phyloP scores from a whole-genome alignment of 2,113 vertebrate genomes.

The Narcine bancroftii region DNA sequence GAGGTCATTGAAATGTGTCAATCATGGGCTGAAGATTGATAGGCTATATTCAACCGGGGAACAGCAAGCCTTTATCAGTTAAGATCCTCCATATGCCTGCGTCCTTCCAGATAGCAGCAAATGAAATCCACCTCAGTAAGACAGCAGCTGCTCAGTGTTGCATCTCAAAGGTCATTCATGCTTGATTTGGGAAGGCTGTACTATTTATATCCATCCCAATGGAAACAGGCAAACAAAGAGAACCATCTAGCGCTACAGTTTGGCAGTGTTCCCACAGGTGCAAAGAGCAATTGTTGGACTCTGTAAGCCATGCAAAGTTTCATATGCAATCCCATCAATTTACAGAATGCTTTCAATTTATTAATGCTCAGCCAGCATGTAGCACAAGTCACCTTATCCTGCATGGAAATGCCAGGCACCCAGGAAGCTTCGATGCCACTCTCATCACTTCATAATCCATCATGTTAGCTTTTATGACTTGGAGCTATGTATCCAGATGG shows the following conservation, averaged over 20 bases:
- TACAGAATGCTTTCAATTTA: not conserved
- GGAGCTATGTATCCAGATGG: not conserved
- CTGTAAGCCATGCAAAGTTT: not conserved
- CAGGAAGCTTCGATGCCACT: not conserved
- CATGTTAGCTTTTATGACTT: not conserved
- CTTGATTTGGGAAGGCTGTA: not conserved
- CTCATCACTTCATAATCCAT: not conserved
- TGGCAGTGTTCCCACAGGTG: conserved; percentile 5
- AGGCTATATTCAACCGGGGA: not conserved
- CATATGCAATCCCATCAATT: not conserved
- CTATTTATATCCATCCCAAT: conserved; percentile 6
- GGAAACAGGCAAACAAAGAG: not conserved
- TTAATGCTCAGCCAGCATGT: not conserved
- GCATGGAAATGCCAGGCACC: not conserved
- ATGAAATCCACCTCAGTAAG: not conserved
- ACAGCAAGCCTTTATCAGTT: not conserved
- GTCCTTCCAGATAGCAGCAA: not conserved
- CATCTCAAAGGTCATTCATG: not conserved
- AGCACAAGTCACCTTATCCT: not conserved
- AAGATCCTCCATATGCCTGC: not conserved
- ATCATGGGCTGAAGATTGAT: not conserved
- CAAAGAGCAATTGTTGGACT: not conserved
- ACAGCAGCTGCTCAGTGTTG: not conserved
- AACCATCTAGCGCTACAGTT: not conserved
- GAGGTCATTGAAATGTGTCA: not conserved